Percentiles rank a stretch among this genome's conserved stretches.
phyloP scores from a whole-genome alignment of 2,888 invertebrate species.

The Andrena bucephala region DNA sequence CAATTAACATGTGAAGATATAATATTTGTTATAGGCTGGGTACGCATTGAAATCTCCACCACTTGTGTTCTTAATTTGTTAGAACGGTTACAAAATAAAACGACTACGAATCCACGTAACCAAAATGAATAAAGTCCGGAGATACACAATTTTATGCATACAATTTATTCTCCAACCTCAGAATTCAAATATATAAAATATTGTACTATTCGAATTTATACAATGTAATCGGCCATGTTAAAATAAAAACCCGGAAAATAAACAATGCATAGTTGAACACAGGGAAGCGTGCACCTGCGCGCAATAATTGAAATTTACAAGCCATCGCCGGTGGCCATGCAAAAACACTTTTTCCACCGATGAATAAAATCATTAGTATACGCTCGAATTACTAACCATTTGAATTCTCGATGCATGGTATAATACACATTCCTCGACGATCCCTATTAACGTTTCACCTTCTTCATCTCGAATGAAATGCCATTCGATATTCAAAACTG shows the following conservation, averaged over 20 bases:
- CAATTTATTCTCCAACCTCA: conserved; percentile 72
- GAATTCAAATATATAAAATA: conserved; percentile 68
- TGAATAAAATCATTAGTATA: conserved; percentile 49
- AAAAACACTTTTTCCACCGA: conserved; percentile 35
- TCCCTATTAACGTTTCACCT: too few species aligned
- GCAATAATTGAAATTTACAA: conserved; percentile 49
- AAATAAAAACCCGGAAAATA: conserved; percentile 51
- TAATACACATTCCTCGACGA: not conserved
- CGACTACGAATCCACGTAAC: not conserved
- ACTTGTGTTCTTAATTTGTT: not conserved
- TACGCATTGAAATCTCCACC: not conserved
- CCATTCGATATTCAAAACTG: conserved; percentile 13
- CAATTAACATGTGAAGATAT: not conserved
- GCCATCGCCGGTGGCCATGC: conserved; percentile 20
- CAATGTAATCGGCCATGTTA: conserved; percentile 54
- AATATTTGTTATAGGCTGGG: too few species aligned
- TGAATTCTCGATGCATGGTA: conserved; percentile 25
- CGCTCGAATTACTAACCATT: conserved; percentile 26
- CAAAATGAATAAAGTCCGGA: conserved; percentile 11
- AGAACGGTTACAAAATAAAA: not conserved
- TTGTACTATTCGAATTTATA: conserved; percentile 62
- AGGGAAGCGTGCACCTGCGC: conserved; percentile 15
- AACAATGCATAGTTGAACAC: conserved; percentile 40
- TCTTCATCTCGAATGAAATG: conserved; percentile 1
- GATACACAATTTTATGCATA: conserved; percentile 41